These are phyloP conservation scores for Trichosurus vulpecula DNA, from an alignment of 2,797 vertebrate genomes.

Conservation along the genomic window DNA sequence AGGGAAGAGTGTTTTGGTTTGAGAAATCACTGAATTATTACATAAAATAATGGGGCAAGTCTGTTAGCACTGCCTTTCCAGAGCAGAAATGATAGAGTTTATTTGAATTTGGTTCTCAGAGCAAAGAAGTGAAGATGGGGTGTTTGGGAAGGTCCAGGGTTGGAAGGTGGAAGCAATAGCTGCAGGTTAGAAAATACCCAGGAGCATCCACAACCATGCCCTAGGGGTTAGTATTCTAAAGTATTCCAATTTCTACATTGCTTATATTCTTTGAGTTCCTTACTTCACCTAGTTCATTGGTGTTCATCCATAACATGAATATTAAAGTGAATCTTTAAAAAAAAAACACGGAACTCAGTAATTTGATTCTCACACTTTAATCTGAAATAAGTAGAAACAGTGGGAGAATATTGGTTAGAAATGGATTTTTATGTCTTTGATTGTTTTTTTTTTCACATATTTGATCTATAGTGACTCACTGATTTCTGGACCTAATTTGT, in stretches of 20 bases:
- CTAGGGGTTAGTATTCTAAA: not conserved
- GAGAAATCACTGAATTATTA: not conserved
- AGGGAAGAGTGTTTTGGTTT: not conserved
- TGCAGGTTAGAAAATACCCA: not conserved
- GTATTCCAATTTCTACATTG: not conserved
- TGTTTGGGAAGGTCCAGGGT: not conserved
- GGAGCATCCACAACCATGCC: not conserved
- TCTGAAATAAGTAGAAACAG: not conserved
- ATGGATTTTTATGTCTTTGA: not conserved
- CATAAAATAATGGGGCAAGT: not conserved
- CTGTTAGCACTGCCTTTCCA: not conserved
- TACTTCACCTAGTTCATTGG: not conserved
- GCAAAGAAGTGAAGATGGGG: not conserved
- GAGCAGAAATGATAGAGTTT: not conserved
- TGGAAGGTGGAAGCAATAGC: not conserved
- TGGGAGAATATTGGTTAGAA: not conserved
- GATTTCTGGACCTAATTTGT: not conserved
- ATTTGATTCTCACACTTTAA: not conserved
- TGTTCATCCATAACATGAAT: not conserved
- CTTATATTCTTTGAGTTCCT: not conserved
- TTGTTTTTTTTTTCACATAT: not conserved
- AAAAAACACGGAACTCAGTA: not conserved
- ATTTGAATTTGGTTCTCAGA: not conserved
- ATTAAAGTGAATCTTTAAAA: not conserved
- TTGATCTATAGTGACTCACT: not conserved